Evolutionary conservation across 2,888 invertebrate genomes (phyloP), one percentile per base, ranked within the genome.

Genomic region (Microctonus aethiopoides): DNA sequence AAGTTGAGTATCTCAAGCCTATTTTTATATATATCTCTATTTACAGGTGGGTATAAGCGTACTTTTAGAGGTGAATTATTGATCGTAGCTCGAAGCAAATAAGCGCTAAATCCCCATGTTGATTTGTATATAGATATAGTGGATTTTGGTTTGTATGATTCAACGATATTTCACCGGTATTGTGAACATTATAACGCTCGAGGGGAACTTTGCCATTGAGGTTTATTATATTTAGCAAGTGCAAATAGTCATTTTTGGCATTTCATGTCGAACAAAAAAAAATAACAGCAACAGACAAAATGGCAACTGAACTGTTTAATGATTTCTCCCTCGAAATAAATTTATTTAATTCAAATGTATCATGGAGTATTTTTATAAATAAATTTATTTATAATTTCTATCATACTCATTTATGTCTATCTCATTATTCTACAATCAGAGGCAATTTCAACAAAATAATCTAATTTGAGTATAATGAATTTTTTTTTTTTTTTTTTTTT

Each of bases 191-290:
- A 65, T 24, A 54, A 10, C 26, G 32, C 41, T 16, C 0, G 13
- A 9, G 41, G 41, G 20, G n/a, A 24, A 34, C 59, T 34, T 9
- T 10, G n/a, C 1, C 56, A 32, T 62, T 32, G 51, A 75, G 71
- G 77, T 79, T 83, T 79, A 84, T 84, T 81, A 83, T 81, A 83
- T 84, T 84, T 81, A 80, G 77, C 74, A 74, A 76, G 78, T 74
- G 80, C 80, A 84, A 84, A 83, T 81, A 81, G 76, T 79, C 79
- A 76, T 79, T 76, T 70, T 68, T 46, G 36, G 39, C 26, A 39
- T 57, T 68, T 34, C 64, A 68, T 39, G 56, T 54, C 39, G 46
- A 34, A 46, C 24, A 57, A 46, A 41, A 60, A 74, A 74, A 75
- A 76, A 78, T 77, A 75, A 72, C 22, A 29, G 29, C 13, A 51